Base-by-base conservation (phyloP, 2,113 vertebrate species). In the Nothocercus nigrocapillus region DNA sequence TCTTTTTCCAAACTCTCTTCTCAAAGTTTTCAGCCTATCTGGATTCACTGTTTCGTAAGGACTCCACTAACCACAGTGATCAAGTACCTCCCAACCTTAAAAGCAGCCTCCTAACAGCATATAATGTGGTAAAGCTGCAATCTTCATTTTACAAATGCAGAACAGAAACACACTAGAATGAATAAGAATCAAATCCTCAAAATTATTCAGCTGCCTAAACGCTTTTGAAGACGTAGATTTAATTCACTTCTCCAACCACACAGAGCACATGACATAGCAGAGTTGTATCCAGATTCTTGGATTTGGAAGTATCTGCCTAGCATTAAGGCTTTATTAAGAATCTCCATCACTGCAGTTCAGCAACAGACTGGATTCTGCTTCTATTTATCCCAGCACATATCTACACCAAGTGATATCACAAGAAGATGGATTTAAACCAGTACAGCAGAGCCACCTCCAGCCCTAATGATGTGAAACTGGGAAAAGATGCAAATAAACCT, bases 21-120 rank as follows among this genome's bases (percentile, higher is more conserved):
- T 53, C 88, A 72, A 34, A 93, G 64, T 72, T 92, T 68, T 74
- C 88, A 89, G 67, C 20, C 69, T 53, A 24, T 73, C 80, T 90
- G 67, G 53, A 67, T 76, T 30, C 76, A 79, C 40, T 34, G 32
- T 27, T 85, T 90, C 77, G 53, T 79, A 72, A 79, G 78, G 70
- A 49, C 66, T 75, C 32, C 34, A 3, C 70, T 73, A 78, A 38
- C 66, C 28, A 40, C 19, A 75, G 70, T 4, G 27, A 77, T 7
- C 7, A 62, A 74, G 67, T 22, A 61, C 44, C 63, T 85, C 82
- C 66, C 42, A 80, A 36, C 0, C 0, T 38, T 13, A 21, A 68
- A 75, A 67, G 68, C 74, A 85, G n/a, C 19, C 34, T 75, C 34
- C 0, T 4, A 49, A 18, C 54, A 51, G 15, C 7, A 9, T 5